Conservation (phyloP, 2,113 vertebrate species). For the Poeciliopsis retropinna region DNA sequence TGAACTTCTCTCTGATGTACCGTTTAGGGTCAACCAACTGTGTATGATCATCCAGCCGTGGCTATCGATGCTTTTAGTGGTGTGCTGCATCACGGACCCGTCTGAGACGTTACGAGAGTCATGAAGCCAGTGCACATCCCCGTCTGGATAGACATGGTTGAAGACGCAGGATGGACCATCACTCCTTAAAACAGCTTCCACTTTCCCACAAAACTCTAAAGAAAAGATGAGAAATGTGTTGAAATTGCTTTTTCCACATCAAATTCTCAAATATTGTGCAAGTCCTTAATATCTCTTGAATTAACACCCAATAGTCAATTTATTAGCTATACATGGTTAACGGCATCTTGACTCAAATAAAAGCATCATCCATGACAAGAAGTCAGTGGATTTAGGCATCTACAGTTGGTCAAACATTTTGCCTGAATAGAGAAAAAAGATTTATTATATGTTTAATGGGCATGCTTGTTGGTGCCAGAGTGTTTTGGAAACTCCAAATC, state of each 20-base stretch:
- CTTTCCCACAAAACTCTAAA: conserved; percentile 42
- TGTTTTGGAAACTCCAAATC: too few species aligned
- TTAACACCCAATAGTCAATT: too few species aligned
- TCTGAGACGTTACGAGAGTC: conserved; percentile 23
- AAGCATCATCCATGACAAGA: too few species aligned
- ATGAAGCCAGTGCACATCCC: conserved; percentile 66
- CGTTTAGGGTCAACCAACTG: conserved; percentile 42
- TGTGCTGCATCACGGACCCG: not conserved
- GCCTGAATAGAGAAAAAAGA: too few species aligned
- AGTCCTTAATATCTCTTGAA: too few species aligned
- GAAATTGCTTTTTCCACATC: not conserved
- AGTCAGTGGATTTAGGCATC: too few species aligned
- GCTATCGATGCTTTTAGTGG: conserved; percentile 8
- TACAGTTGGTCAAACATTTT: too few species aligned
- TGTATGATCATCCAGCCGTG: conserved; percentile 47
- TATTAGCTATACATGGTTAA: too few species aligned
- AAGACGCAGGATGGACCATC: conserved; percentile 50
- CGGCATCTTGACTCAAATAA: too few species aligned
- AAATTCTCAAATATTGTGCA: too few species aligned
- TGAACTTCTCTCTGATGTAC: conserved; percentile 12
- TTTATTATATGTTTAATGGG: too few species aligned
- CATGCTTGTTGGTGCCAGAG: too few species aligned
- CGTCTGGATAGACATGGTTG: conserved; percentile 47
- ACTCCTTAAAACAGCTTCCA: accelerated
- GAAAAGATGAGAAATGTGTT: conserved; percentile 12